These are phyloP conservation scores for Mixornis gularis DNA, from an alignment of 2,113 vertebrate species.

Conservation along the genomic window DNA sequence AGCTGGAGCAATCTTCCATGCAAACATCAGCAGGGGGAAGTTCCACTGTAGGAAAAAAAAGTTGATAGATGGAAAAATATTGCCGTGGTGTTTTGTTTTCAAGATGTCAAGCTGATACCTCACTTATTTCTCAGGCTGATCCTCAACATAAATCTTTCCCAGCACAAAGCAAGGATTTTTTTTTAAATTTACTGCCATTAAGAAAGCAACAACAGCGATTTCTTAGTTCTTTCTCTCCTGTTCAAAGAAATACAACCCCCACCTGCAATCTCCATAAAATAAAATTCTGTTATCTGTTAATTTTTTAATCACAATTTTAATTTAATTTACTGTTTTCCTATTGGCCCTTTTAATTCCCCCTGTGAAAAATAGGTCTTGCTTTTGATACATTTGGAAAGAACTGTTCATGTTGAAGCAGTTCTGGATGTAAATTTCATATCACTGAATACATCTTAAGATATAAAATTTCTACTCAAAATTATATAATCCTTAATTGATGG, in stretches of 20 bases:
- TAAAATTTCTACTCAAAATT: background rate
- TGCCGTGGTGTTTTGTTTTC: slow-evolving; percentile 46
- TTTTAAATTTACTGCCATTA: slow-evolving; percentile 49
- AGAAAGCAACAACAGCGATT: slow-evolving; percentile 8
- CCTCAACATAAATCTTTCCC: slow-evolving; percentile 54
- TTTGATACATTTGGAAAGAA: background rate
- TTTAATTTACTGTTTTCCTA: background rate
- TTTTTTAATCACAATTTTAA: background rate
- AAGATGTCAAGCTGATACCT: slow-evolving; percentile 64
- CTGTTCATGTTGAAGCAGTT: background rate
- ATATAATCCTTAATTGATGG: background rate
- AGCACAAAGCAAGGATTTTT: slow-evolving; percentile 41
- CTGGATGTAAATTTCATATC: background rate
- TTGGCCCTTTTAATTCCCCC: background rate
- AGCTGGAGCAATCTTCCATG: slow-evolving; percentile 96
- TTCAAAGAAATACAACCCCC: background rate
- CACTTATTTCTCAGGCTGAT: slow-evolving; percentile 62
- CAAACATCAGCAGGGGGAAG: slow-evolving; percentile 98
- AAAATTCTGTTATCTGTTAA: background rate
- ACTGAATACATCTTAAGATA: background rate
- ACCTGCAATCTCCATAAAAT: background rate
- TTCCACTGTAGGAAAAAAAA: slow-evolving; percentile 86
- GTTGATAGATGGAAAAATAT: slow-evolving; percentile 62
- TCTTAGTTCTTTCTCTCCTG: slow-evolving; percentile 13
- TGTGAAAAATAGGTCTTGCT: background rate